phyloP scores from a whole-genome alignment of 1,140 invertebrate genomes.

The Drosophila athabasca region DNA sequence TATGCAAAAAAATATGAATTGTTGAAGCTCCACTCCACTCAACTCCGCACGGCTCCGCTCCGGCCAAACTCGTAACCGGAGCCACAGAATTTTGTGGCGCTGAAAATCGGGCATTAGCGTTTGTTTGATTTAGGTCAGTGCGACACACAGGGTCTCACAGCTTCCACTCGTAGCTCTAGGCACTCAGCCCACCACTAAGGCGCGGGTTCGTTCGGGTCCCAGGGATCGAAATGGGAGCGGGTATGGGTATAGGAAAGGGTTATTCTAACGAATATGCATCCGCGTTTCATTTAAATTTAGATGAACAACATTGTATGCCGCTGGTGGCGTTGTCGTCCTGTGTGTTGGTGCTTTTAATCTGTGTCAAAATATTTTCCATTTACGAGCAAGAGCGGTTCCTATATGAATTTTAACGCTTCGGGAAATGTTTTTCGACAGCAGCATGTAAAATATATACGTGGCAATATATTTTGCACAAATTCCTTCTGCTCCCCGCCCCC shows the following conservation, averaged over 20 bases:
- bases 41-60: too few species aligned
- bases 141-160: constrained; percentile 10
- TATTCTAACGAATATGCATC: constrained; percentile 54
- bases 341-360: constrained; percentile 57
- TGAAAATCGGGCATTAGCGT: constrained; percentile 67
- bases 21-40: background rate
- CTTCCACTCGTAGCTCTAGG: constrained; percentile 6
- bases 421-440: constrained; percentile 60
- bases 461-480: constrained; percentile 49
- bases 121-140: constrained; percentile 65
- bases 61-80: constrained; percentile 2
- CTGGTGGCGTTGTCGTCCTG: constrained; percentile 13
- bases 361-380: constrained; percentile 60
- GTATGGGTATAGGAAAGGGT: background rate
- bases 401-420: constrained; percentile 55
- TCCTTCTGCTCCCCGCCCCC: background rate
- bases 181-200: too few species aligned
- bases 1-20: constrained; percentile 34
- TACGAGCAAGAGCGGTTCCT: constrained; percentile 4
- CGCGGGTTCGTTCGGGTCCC: too few species aligned
- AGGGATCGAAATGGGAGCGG: background rate
- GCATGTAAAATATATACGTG: constrained; percentile 12
- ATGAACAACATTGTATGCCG: constrained; percentile 58
- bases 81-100: constrained; percentile 55
- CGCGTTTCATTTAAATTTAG: constrained; percentile 66